phyloP scores from a whole-genome alignment of 2,888 invertebrate species.

The Rotaria socialis region DNA sequence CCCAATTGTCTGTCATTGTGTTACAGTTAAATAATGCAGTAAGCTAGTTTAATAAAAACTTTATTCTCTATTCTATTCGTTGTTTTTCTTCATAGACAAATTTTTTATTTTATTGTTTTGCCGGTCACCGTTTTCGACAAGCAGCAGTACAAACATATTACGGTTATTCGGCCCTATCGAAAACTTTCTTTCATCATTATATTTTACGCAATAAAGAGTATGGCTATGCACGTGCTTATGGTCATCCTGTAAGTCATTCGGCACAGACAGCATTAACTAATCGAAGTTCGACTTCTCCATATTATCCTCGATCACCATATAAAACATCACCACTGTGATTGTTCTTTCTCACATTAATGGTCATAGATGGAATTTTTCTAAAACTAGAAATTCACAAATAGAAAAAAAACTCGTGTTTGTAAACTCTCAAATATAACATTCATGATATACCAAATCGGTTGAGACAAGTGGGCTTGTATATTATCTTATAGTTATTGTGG shows the following conservation, averaged over 20 bases:
- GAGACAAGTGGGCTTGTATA: background rate
- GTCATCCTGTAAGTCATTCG: background rate
- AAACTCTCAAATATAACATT: background rate
- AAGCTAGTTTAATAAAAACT: background rate
- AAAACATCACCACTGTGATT: background rate
- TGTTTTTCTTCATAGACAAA: background rate
- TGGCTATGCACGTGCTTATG: background rate
- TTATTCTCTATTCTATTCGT: too few species aligned
- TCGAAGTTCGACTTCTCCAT: background rate
- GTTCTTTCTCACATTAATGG: background rate
- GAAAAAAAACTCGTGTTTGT: background rate
- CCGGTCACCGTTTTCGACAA: background rate
- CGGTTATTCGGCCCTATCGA: background rate
- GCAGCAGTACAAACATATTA: background rate
- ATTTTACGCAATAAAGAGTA: background rate
- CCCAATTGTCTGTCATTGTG: background rate
- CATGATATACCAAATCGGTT: background rate
- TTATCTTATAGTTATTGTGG: background rate
- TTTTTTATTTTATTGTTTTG: background rate
- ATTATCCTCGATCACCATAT: background rate
- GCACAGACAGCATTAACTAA: background rate
- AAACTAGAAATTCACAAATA: background rate
- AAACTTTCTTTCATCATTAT: background rate
- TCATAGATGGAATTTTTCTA: background rate
- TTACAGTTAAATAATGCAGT: constrained; percentile 15